Evolutionary conservation across 64 coral and sea anemone species (phyloP).

Genomic region (Catalaphyllia jardinei): DNA sequence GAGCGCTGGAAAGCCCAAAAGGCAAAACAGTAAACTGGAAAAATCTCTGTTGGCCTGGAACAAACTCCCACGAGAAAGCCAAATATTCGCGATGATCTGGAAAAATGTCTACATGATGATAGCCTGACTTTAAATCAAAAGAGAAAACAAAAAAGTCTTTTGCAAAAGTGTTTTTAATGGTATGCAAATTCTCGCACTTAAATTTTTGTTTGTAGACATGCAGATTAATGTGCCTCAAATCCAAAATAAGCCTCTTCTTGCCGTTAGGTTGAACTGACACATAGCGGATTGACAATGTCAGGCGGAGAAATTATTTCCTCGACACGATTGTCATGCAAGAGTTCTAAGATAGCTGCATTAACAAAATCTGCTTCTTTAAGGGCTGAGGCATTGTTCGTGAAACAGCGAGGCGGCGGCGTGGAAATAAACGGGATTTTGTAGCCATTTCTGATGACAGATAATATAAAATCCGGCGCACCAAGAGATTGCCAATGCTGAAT

Average conservation of each 20-base stretch:
- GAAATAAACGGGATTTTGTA: constrained; percentile 2
- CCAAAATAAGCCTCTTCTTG: constrained; percentile 20
- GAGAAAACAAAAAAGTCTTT: neutral
- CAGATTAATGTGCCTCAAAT: constrained; percentile 22
- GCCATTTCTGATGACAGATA: neutral
- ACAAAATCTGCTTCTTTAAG: neutral
- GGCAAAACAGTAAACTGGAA: constrained; percentile 45
- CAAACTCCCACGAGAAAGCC: too few relatives aligned
- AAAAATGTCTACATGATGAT: neutral
- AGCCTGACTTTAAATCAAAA: constrained; percentile 45
- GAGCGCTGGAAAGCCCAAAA: constrained; percentile 24
- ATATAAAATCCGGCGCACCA: neutral
- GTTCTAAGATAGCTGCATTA: neutral
- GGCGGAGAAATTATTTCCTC: neutral
- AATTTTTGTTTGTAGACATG: constrained; percentile 8
- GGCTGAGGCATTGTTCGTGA: constrained; percentile 1
- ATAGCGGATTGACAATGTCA: constrained; percentile 14
- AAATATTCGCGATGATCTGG: too few relatives aligned
- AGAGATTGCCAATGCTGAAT: neutral
- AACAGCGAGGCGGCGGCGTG: neutral
- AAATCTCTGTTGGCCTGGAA: too few relatives aligned
- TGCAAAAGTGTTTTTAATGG: neutral
- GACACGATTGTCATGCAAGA: neutral
- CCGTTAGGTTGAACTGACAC: neutral
- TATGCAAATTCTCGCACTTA: neutral